A percentile compares a stretch with the other conserved stretches of the same genome.
Evolutionary conservation across 1,140 invertebrate genomes (phyloP).

Genomic region (Drosophila nigrodunni): DNA sequence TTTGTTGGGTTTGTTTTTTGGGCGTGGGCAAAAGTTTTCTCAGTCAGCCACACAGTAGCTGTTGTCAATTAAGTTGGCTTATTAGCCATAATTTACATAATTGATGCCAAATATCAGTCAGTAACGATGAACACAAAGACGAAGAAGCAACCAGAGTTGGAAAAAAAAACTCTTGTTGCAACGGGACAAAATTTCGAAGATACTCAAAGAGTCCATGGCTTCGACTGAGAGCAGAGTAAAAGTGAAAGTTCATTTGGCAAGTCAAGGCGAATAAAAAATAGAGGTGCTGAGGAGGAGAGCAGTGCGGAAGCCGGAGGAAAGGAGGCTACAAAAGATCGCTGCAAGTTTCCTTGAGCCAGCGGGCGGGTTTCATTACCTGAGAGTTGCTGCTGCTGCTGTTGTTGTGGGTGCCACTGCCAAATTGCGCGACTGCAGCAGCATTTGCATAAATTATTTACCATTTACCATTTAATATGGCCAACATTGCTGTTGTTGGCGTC

Average conservation of each 20-base stretch:
- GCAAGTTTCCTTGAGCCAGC: slow-evolving; percentile 79
- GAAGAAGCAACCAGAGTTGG: slow-evolving; percentile 6
- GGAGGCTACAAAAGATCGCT: slow-evolving; percentile 1
- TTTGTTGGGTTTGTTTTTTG: slow-evolving; percentile 48
- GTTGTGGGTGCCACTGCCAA: slow-evolving; percentile 74
- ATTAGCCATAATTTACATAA: slow-evolving; percentile 83
- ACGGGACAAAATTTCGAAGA: slow-evolving; percentile 26
- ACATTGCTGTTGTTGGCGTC: slow-evolving; percentile 59
- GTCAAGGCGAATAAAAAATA: slow-evolving; percentile 74
- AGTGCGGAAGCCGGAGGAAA: not conserved
- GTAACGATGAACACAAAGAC: slow-evolving; percentile 11
- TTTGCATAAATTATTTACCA: slow-evolving; percentile 84
- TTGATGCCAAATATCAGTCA: slow-evolving; percentile 72
- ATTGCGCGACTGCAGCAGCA: slow-evolving; percentile 71
- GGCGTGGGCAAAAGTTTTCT: slow-evolving; percentile 28
- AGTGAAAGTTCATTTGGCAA: slow-evolving; percentile 84
- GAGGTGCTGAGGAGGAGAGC: slow-evolving; percentile 30
- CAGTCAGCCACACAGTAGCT: slow-evolving; percentile 56
- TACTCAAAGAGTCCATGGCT: not conserved
- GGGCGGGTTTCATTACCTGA: slow-evolving; percentile 79
- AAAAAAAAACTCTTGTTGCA: slow-evolving; percentile 27
- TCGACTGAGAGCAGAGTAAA: slow-evolving; percentile 49
- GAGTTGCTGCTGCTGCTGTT: slow-evolving; percentile 47
- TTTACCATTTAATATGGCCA: slow-evolving; percentile 82
- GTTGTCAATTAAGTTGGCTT: slow-evolving; percentile 77